Conservation (phyloP, 2,113 vertebrate species). For the Heptranchias perlo region DNA sequence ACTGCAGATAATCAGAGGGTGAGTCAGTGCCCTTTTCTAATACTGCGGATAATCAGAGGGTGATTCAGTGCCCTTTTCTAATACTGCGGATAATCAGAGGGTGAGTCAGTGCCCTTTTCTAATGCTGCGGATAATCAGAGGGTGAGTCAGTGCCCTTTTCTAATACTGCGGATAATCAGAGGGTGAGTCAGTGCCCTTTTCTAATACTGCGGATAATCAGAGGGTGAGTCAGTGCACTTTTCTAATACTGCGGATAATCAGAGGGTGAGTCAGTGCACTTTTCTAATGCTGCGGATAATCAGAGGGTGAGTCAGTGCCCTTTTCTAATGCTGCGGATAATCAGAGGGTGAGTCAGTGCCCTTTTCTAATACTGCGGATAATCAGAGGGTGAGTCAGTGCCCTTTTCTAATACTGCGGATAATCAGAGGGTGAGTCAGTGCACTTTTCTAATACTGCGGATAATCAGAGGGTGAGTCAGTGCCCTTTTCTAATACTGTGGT, state of each 20-base stretch:
- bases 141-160: neutral
- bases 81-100: neutral
- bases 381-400: neutral
- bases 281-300: neutral
- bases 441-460: neutral
- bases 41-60: neutral
- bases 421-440: neutral
- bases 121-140: neutral
- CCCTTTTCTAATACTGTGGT: neutral
- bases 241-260: neutral
- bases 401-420: neutral
- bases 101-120: neutral
- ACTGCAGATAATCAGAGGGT: neutral
- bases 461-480: neutral
- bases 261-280: neutral
- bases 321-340: neutral
- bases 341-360: neutral
- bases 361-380: neutral
- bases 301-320: neutral
- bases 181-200: neutral
- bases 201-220: neutral
- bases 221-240: neutral
- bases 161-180: neutral
- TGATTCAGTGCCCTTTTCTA: neutral
- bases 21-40: neutral